A percentile compares a stretch with the other conserved stretches of the same genome.
These are phyloP conservation scores for Lasioglossum albipes DNA, from an alignment of 1,140 invertebrate species.

Conservation along the genomic window DNA sequence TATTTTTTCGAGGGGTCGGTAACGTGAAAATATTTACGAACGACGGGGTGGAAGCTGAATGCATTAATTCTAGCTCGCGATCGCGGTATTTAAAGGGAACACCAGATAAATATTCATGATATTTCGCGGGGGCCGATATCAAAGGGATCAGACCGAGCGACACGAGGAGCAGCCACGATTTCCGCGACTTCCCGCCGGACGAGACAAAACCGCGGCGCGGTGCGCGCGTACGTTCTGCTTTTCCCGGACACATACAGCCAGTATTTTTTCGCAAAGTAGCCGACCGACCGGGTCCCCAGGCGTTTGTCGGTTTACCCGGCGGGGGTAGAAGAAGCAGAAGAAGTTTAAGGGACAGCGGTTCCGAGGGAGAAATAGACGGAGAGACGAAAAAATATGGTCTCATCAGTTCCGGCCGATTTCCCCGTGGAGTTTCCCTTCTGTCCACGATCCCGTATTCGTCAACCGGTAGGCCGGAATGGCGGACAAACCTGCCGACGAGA, in stretches of 20 bases:
- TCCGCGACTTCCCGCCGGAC: neutral
- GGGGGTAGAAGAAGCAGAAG: neutral
- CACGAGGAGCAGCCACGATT: neutral
- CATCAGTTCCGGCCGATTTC: constrained; percentile 59
- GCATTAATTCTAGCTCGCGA: neutral
- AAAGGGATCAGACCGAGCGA: neutral
- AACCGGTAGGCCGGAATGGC: constrained; percentile 13
- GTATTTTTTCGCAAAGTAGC: neutral
- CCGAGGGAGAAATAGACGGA: constrained; percentile 7
- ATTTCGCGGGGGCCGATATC: too few species aligned
- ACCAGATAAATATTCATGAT: too few species aligned
- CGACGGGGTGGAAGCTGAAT: too few species aligned
- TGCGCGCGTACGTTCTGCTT: constrained; percentile 2
- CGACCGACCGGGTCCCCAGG: neutral
- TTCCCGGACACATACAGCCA: neutral
- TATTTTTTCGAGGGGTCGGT: too few species aligned
- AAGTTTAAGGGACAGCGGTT: constrained; percentile 11
- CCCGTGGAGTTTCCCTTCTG: constrained; percentile 43
- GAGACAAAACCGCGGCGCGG: too few species aligned
- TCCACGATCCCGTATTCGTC: constrained; percentile 52
- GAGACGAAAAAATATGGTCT: constrained; percentile 37
- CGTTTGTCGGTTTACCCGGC: neutral
- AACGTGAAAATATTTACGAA: too few species aligned
- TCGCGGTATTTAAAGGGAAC: too few species aligned
- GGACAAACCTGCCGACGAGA: too few species aligned